Conservation (phyloP, 2,888 invertebrate genomes). For the Brachyptera risi region DNA sequence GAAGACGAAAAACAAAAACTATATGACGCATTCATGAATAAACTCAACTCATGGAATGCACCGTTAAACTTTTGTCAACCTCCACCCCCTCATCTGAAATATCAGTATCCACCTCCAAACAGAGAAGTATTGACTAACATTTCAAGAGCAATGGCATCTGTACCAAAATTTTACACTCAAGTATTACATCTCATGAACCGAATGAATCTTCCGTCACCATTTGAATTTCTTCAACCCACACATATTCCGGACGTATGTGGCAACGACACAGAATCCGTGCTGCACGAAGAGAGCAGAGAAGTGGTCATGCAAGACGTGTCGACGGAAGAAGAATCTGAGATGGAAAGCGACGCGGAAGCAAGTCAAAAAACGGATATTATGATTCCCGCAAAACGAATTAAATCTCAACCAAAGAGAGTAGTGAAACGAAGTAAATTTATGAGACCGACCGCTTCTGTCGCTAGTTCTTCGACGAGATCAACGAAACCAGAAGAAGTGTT, state of each 20-base stretch:
- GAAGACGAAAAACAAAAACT: slow-evolving; percentile 38
- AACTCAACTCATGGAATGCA: slow-evolving; percentile 56
- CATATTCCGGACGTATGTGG: slow-evolving; percentile 31
- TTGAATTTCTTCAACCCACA: slow-evolving; percentile 48
- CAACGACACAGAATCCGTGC: slow-evolving; percentile 39
- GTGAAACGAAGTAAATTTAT: slow-evolving; percentile 55
- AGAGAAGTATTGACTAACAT: slow-evolving; percentile 72
- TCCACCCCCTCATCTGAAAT: slow-evolving; percentile 69
- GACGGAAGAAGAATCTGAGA: slow-evolving; percentile 56
- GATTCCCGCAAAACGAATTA: slow-evolving; percentile 48
- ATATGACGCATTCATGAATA: slow-evolving; percentile 49
- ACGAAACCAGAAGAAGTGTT: slow-evolving; percentile 53
- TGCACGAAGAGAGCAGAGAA: slow-evolving; percentile 27
- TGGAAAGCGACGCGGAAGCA: slow-evolving; percentile 58
- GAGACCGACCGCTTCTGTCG: slow-evolving; percentile 39
- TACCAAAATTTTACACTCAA: slow-evolving; percentile 76
- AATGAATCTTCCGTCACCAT: slow-evolving; percentile 86
- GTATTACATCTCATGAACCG: slow-evolving; percentile 91
- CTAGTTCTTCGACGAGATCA: slow-evolving; percentile 36
- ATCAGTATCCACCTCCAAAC: slow-evolving; percentile 76
- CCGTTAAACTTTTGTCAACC: slow-evolving; percentile 67
- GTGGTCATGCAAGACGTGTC: slow-evolving; percentile 33
- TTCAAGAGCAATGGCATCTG: slow-evolving; percentile 64
- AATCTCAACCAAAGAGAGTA: slow-evolving; percentile 47
- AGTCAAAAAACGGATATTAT: slow-evolving; percentile 37